phyloP scores from a whole-genome alignment of 1,140 invertebrate species.

The Bradysia coprophila region DNA sequence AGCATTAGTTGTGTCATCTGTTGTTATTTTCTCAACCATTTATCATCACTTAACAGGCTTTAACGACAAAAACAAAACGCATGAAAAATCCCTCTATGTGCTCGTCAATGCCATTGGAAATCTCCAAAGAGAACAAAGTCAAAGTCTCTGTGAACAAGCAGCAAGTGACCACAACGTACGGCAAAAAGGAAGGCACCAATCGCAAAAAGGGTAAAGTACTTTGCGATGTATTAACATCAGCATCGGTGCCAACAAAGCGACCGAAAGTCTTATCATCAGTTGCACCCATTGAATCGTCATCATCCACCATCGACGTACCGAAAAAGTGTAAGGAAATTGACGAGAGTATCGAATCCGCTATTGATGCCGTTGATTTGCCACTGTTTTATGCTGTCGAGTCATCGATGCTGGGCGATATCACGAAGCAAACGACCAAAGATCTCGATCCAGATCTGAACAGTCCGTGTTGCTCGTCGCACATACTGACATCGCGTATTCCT shows the following conservation, averaged over 20 bases:
- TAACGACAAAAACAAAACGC: neutral
- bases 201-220: neutral
- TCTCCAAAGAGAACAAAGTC: neutral
- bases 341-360: neutral
- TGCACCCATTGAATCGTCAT: neutral
- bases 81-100: neutral
- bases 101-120: neutral
- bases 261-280: too few relatives aligned
- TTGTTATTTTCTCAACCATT: too few relatives aligned
- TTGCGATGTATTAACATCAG: neutral
- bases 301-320: neutral
- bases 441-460: neutral
- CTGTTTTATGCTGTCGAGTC: neutral
- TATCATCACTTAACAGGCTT: neutral
- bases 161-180: neutral
- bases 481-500: neutral
- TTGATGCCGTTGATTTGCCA: neutral
- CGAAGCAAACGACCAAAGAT: neutral
- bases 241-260: neutral
- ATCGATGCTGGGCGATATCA: neutral
- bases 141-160: neutral
- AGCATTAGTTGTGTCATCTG: too few relatives aligned
- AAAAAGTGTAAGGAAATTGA: neutral
- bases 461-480: neutral
- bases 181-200: neutral